A percentile compares a stretch with the other conserved stretches of the same genome.
phyloP scores from a whole-genome alignment of 2,113 vertebrate genomes.

The Apistogramma diplotaenia region DNA sequence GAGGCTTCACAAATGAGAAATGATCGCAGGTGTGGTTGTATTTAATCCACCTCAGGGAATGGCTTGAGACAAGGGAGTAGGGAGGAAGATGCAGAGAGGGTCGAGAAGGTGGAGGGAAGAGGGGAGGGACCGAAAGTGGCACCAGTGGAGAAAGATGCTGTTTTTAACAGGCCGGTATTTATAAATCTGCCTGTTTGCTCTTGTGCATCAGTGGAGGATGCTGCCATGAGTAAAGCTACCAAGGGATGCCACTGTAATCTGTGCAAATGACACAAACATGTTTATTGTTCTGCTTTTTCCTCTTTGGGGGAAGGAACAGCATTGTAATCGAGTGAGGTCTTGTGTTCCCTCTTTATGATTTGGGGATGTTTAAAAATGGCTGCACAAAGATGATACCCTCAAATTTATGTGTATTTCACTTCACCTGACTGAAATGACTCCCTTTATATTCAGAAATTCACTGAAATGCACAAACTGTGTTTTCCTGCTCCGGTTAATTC shows the following conservation, averaged over 20 bases:
- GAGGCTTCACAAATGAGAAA: constrained; percentile 66
- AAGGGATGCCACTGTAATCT: constrained; percentile 38
- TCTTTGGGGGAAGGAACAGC: constrained; percentile 20
- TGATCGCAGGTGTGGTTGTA: constrained; percentile 67
- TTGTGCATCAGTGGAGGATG: neutral
- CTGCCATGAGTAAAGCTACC: constrained; percentile 13
- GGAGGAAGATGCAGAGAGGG: constrained; percentile 29
- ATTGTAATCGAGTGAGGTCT: constrained; percentile 31
- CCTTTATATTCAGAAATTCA: neutral
- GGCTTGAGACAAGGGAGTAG: constrained; percentile 21
- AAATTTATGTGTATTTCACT: neutral
- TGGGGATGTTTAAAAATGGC: neutral
- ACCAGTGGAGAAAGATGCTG: constrained; percentile 34
- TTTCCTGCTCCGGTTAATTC: neutral
- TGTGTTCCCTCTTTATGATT: constrained; percentile 2
- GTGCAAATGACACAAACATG: constrained; percentile 60
- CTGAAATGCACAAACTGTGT: neutral
- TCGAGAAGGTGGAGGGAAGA: constrained; percentile 25
- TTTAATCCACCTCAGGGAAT: constrained; percentile 58
- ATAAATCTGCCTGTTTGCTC: neutral
- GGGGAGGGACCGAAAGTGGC: constrained; percentile 18
- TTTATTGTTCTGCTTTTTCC: constrained; percentile 51
- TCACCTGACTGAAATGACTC: neutral
- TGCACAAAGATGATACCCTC: neutral
- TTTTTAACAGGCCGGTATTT: constrained; percentile 30